Conservation (phyloP, 2,888 invertebrate genomes). For the Drosophila picticornis region DNA sequence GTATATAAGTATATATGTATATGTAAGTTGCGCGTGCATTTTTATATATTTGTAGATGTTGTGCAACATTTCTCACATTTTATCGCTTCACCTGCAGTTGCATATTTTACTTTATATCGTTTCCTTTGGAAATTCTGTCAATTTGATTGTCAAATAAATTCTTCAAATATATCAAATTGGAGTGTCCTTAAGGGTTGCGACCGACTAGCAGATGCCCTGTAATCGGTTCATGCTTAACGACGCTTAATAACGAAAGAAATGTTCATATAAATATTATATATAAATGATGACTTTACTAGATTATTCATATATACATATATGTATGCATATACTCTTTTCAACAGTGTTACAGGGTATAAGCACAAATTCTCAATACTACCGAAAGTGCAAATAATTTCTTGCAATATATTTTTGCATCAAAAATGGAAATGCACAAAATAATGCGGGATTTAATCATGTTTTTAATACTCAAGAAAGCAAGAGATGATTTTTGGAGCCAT, state of each 20-base stretch:
- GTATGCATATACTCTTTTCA: neutral
- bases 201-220: neutral
- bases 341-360: neutral
- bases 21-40: neutral
- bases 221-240: neutral
- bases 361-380: neutral
- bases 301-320: neutral
- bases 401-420: neutral
- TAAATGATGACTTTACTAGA: neutral
- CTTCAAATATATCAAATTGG: neutral
- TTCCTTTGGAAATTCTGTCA: conserved; percentile 8
- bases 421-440: neutral
- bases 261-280: neutral
- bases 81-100: neutral
- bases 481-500: neutral
- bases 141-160: conserved; percentile 29
- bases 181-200: no score
- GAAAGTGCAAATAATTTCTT: neutral
- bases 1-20: no score
- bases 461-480: neutral
- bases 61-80: neutral
- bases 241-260: neutral
- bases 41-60: neutral
- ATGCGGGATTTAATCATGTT: neutral
- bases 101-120: neutral